Conservation (phyloP, 2,888 invertebrate genomes). For the Thymelicus acteon region DNA sequence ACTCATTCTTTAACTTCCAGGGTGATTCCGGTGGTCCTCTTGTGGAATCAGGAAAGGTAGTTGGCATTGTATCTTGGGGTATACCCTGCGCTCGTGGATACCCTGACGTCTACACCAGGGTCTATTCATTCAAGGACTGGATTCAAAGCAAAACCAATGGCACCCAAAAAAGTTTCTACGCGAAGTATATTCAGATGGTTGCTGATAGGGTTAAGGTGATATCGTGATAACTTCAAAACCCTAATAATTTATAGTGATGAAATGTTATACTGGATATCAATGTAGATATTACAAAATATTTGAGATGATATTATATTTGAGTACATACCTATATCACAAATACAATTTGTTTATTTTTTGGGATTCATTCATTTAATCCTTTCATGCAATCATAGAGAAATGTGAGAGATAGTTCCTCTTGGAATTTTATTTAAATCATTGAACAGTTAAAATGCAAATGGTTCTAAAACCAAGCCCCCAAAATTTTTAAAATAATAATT, state of each 20-base stretch:
- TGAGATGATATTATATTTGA: too few relatives aligned
- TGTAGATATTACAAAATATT: too few relatives aligned
- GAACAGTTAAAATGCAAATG: too few relatives aligned
- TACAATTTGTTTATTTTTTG: too few relatives aligned
- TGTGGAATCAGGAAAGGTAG: slow-evolving; percentile 61
- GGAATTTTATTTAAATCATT: too few relatives aligned
- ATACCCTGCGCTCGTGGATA: slow-evolving; percentile 81
- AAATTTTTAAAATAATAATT: too few relatives aligned
- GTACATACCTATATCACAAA: too few relatives aligned
- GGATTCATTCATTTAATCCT: too few relatives aligned
- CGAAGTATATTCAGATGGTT: neutral
- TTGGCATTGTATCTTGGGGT: slow-evolving; percentile 84
- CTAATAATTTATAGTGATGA: neutral
- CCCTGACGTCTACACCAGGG: slow-evolving; percentile 82
- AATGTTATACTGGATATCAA: too few relatives aligned
- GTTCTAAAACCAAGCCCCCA: too few relatives aligned
- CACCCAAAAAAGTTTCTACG: neutral
- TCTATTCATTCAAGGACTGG: slow-evolving; percentile 74
- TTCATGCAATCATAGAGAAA: too few relatives aligned
- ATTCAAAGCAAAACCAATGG: slow-evolving; percentile 54
- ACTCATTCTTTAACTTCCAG: slow-evolving; percentile 52
- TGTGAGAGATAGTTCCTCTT: too few relatives aligned
- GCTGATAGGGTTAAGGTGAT: neutral
- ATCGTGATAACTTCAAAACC: neutral
- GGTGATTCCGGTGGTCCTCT: slow-evolving; percentile 84